Conservation (phyloP, 1,140 invertebrate species). For the Anastrepha ludens region DNA sequence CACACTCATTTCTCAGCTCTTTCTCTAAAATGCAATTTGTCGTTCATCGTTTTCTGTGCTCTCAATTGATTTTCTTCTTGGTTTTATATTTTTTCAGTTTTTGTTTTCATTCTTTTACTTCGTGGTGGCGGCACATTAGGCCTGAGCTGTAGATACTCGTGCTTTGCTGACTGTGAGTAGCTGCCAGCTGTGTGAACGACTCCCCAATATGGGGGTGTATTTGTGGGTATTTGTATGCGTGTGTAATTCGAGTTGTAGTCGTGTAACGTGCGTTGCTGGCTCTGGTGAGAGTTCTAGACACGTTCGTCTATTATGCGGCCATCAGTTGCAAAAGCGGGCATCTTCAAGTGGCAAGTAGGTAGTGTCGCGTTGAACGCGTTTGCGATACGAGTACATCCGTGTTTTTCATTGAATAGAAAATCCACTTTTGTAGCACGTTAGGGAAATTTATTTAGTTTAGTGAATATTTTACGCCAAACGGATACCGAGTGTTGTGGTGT, state of each 20-base stretch:
- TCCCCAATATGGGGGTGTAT: background rate
- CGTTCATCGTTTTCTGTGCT: slow-evolving; percentile 12
- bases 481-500: slow-evolving; percentile 31
- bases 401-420: slow-evolving; percentile 5
- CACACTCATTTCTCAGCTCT: background rate
- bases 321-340: slow-evolving; percentile 42
- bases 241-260: background rate
- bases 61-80: slow-evolving; percentile 21
- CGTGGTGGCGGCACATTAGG: slow-evolving; percentile 57
- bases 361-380: slow-evolving; percentile 36
- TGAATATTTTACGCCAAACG: background rate
- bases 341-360: slow-evolving; percentile 44
- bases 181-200: too few species aligned
- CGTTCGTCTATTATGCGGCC: slow-evolving; percentile 64
- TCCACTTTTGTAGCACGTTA: slow-evolving; percentile 25
- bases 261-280: slow-evolving; percentile 41
- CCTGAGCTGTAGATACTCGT: background rate
- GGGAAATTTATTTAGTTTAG: slow-evolving; percentile 45
- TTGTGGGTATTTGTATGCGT: background rate
- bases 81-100: slow-evolving; percentile 54
- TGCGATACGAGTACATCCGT: slow-evolving; percentile 15
- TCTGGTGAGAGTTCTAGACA: slow-evolving; percentile 70
- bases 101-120: slow-evolving; percentile 72
- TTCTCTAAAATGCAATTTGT: background rate
- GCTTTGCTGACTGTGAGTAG: too few species aligned